These are phyloP conservation scores for Thermophis baileyi DNA, from an alignment of 2,113 vertebrate genomes.

Conservation along the genomic window DNA sequence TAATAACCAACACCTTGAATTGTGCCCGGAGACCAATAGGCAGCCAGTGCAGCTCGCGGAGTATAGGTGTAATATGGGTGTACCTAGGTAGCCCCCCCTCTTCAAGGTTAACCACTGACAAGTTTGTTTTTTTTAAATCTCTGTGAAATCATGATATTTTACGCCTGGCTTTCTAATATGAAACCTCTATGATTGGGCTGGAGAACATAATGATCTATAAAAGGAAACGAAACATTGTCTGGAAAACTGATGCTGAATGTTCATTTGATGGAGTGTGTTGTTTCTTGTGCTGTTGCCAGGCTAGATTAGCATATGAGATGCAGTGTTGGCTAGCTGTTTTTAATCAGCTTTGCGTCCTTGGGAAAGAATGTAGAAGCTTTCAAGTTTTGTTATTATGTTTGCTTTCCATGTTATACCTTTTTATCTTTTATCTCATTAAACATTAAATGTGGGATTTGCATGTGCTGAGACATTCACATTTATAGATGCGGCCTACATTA, in stretches of 20 bases:
- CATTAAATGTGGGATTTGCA: background rate
- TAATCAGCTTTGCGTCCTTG: background rate
- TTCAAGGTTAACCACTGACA: background rate
- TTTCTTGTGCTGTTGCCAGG: background rate
- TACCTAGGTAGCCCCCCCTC: too few relatives aligned
- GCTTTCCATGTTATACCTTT: background rate
- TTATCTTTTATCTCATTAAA: background rate
- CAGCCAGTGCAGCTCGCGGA: too few relatives aligned
- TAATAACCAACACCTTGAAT: too few relatives aligned
- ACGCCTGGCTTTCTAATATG: background rate
- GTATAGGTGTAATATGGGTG: too few relatives aligned
- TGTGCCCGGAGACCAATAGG: too few relatives aligned
- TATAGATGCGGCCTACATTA: background rate
- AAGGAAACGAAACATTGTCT: background rate
- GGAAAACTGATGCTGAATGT: background rate
- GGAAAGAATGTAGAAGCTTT: background rate
- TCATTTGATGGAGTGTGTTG: background rate
- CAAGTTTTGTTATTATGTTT: background rate
- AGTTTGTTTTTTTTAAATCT: background rate
- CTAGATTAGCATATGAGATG: background rate
- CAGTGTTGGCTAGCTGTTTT: background rate
- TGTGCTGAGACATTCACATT: background rate
- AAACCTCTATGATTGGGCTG: background rate
- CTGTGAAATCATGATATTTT: background rate
- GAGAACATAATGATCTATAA: background rate